Percentiles rank a stretch among this genome's conserved stretches.
Conservation (phyloP, 2,797 vertebrate genomes). For the Typhlichthys eigenmanni region DNA sequence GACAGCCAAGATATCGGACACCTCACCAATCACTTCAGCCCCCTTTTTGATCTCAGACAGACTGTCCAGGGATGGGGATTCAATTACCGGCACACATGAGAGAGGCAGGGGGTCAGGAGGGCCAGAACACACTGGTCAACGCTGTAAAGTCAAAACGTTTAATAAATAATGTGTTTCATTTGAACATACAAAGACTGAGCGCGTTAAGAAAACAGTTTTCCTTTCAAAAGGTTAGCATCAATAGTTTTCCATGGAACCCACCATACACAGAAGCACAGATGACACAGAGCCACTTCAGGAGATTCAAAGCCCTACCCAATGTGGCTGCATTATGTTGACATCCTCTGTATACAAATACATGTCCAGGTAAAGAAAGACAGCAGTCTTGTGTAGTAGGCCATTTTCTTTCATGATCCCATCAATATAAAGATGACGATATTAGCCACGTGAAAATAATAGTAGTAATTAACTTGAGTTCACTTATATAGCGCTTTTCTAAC, state of each 20-base stretch:
- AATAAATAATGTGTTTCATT: too few relatives aligned
- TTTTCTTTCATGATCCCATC: neutral
- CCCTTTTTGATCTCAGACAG: neutral
- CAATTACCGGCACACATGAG: neutral
- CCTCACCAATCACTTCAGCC: neutral
- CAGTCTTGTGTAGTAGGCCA: conserved; percentile 24
- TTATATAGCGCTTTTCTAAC: too few relatives aligned
- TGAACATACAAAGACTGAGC: too few relatives aligned
- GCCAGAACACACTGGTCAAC: neutral
- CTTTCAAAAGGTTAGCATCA: too few relatives aligned
- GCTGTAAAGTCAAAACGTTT: neutral
- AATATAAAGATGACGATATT: neutral
- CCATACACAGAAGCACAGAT: too few relatives aligned
- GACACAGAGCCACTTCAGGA: too few relatives aligned
- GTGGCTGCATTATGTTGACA: conserved; percentile 8
- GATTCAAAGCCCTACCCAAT: neutral
- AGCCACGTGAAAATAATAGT: too few relatives aligned
- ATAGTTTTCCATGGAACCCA: too few relatives aligned
- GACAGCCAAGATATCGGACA: neutral
- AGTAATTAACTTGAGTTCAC: too few relatives aligned
- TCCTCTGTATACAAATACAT: conserved; percentile 11
- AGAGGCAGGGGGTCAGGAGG: neutral
- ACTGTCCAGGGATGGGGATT: neutral
- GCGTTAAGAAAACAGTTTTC: too few relatives aligned
- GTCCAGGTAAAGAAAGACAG: conserved; percentile 33